A percentile compares a stretch with the other conserved stretches of the same genome.
phyloP scores from a whole-genome alignment of 2,797 vertebrate species.

The Buceros bicornis region DNA sequence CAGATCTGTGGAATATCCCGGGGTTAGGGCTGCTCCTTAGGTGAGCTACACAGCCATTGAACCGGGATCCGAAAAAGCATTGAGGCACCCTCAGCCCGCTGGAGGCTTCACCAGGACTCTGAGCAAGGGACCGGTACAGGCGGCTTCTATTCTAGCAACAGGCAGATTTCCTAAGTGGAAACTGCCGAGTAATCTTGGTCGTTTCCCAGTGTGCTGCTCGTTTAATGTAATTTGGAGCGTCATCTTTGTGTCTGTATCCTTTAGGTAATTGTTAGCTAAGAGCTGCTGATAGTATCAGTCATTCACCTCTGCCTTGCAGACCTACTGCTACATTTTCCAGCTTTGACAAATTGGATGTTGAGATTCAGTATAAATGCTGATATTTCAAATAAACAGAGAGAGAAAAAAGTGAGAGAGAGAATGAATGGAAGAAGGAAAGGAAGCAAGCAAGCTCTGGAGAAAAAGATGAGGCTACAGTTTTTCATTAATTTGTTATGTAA shows the following conservation, averaged over 20 bases:
- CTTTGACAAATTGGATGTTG: neutral
- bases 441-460: neutral
- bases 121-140: neutral
- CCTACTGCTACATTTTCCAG: neutral
- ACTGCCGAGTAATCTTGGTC: conserved; percentile 32
- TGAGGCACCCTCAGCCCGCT: neutral
- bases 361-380: neutral
- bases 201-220: conserved; percentile 21
- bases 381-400: neutral
- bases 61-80: neutral
- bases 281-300: neutral
- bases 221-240: neutral
- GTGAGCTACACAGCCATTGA: neutral
- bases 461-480: neutral
- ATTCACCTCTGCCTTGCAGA: neutral
- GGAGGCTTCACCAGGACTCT: neutral
- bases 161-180: neutral
- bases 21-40: neutral
- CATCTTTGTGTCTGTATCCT: conserved; percentile 1
- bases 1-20: neutral
- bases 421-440: neutral
- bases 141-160: neutral
- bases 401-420: neutral
- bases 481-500: neutral
- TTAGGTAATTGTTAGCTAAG: neutral